Base-by-base conservation (phyloP, 2,113 vertebrate species). In the Salvator merianae region DNA sequence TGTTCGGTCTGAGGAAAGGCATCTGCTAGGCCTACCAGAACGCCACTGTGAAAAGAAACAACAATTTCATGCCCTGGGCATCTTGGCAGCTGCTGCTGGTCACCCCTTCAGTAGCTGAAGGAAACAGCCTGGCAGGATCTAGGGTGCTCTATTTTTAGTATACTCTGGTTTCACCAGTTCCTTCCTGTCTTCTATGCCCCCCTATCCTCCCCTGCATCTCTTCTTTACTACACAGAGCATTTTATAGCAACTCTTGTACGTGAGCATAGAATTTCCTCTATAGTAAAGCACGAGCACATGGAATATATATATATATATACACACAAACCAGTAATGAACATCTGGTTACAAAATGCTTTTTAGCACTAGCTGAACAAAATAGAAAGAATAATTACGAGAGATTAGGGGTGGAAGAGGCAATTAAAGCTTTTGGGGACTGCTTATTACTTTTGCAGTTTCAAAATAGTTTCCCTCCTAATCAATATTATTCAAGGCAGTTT, bases 321-420 rank as follows among this genome's bases (percentile, higher is more conserved):
- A 26, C 22, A 32, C 30, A 47, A 12, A 36, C 50, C 53, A 62
- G 90, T 95, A 95, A 94, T 95, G 95, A 96, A 95, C 94, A 97
- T 96, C 96, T 96, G 96, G 94, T 93, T 88, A 92, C 94, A 96
- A 94, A 92, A 87, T 91, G 87, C 89, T 93, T 93, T 84, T 87
- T 81, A 94, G 84, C 66, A 88, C 77, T 85, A 89, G 79, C 86
- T 94, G 88, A 76, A 85, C 82, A 71, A 91, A 34, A 53, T 1
- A 0, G 78, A 18, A 93, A 28, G 55, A 55, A 91, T 86, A 86
- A 92, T 87, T 70, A 50, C 14, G 50, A 24, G 43, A 9, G 59
- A 32, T 28, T 55, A 13, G 30, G 73, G 34, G 2, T 13, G 93
- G 88, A 88, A 93, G 90, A 90, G 47, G 91, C 92, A 93, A 91